A percentile compares a stretch with the other conserved stretches of the same genome.
Evolutionary conservation across 2,888 invertebrate genomes (phyloP).

Genomic region (Lycophotia porphyrea): DNA sequence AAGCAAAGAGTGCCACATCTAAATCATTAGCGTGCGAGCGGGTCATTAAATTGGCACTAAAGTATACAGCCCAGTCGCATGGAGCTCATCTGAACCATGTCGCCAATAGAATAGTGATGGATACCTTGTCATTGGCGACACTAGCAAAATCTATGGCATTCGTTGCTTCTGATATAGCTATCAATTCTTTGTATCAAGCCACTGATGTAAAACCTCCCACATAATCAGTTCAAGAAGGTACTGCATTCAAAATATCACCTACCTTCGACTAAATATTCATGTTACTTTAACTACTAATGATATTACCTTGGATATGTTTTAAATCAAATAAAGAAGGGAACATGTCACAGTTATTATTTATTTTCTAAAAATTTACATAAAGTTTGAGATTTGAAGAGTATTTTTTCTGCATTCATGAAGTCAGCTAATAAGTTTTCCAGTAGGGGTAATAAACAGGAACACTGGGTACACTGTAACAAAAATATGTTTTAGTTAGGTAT

Average conservation of each 20-base stretch:
- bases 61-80: conserved; percentile 86
- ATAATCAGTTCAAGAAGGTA: conserved; percentile 61
- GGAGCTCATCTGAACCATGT: conserved; percentile 87
- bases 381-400: neutral
- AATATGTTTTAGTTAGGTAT: conserved; percentile 1
- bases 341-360: conserved; percentile 15
- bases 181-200: conserved; percentile 87
- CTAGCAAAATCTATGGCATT: conserved; percentile 88
- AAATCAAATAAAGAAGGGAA: conserved; percentile 24
- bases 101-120: conserved; percentile 87
- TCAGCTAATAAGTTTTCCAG: conserved; percentile 40
- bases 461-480: conserved; percentile 47
- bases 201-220: conserved; percentile 85
- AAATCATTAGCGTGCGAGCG: conserved; percentile 85
- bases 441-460: conserved; percentile 25
- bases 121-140: conserved; percentile 84
- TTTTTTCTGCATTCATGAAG: neutral
- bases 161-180: conserved; percentile 87
- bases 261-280: neutral
- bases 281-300: neutral
- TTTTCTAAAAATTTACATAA: conserved; percentile 1
- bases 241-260: neutral
- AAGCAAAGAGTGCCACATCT: conserved; percentile 85
- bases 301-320: neutral
- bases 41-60: conserved; percentile 85